Base-by-base conservation (phyloP, 2,888 invertebrate genomes). In the Palloptera scutellata region DNA sequence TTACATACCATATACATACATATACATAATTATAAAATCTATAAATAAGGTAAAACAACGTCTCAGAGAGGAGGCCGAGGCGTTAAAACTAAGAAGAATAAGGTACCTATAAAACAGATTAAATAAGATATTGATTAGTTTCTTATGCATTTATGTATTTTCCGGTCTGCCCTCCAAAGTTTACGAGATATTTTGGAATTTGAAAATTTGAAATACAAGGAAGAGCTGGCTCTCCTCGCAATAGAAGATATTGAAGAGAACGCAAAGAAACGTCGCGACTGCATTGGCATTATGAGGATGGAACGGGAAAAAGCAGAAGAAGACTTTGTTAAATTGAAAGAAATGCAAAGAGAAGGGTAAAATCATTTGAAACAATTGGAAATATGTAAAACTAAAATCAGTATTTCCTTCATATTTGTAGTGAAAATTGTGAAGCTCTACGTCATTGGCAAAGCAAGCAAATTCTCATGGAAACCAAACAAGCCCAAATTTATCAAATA, bases 361-460 rank as follows among this genome's bases (percentile, higher is more conserved):
- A 52, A 41, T 10, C 53, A 40, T 54, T 20, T 43, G 0, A 10
- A 10, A 20, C 15, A 43, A 42, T 53, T 20, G 6, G 4, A 52
- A 19, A 48, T 19, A n/a, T n/a, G n/a, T n/a, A 52, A 62, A 41
- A 53, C 17, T 30, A 52, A 20, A 20, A 41, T 40, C 12, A 2
- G 19, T 12, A 17, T n/a, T 15, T 9, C 11, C 19, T 43, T 11
- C n/a, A 11, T n/a, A n/a, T 2, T 65, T n/a, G 19, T 48, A 76
- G 75, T 52, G 74, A 73, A 66, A 76, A 74, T 17, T 72, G 74
- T 63, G 74, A 76, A 61, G 68, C 71, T 70, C 64, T 69, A 61
- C 71, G 74, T 4, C 74, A 71, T 10, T 17, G 64, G 10, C 71
- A 71, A 61, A 74, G 70, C 52, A 70, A 72, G 53, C 66, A 72